Evolutionary conservation across 2,888 invertebrate genomes (phyloP).

Genomic region (Pseudococcus viburni): DNA sequence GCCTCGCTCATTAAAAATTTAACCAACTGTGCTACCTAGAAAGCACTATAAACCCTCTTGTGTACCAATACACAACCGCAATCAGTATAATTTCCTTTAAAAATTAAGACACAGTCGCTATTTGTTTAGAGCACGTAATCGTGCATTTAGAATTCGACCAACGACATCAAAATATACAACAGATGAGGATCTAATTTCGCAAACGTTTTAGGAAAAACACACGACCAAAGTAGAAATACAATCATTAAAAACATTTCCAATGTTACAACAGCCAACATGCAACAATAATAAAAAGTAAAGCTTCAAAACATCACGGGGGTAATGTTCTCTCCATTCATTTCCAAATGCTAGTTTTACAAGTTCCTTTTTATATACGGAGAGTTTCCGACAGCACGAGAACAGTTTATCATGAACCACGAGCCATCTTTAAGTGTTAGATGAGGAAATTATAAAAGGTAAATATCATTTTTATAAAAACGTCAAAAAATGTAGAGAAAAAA

Average conservation of each 20-base stretch:
- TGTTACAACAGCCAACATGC: conserved; percentile 19
- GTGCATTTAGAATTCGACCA: neutral
- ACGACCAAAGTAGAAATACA: conserved; percentile 3
- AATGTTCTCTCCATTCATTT: conserved; percentile 22
- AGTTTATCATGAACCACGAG: conserved; percentile 41
- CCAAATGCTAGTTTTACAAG: conserved; percentile 49
- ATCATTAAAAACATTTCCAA: conserved; percentile 39
- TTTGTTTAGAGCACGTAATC: conserved; percentile 15
- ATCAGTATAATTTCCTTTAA: conserved; percentile 18
- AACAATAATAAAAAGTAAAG: conserved; percentile 39
- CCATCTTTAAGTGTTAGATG: conserved; percentile 38
- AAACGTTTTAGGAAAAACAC: conserved; percentile 27
- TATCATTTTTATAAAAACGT: conserved; percentile 55
- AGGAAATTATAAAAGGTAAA: conserved; percentile 56
- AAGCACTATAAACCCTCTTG: neutral
- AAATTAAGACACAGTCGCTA: neutral
- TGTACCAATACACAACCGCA: conserved; percentile 25
- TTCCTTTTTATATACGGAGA: neutral
- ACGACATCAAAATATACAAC: neutral
- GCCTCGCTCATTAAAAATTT: neutral
- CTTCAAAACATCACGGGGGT: neutral
- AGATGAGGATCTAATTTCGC: conserved; percentile 13
- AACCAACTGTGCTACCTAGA: neutral
- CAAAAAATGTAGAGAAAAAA: conserved; percentile 54
- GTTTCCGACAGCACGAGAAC: conserved; percentile 12